Evolutionary conservation across 2,888 invertebrate genomes (phyloP), one percentile per base, ranked within the genome.

Genomic region (Cephalotes varians): DNA sequence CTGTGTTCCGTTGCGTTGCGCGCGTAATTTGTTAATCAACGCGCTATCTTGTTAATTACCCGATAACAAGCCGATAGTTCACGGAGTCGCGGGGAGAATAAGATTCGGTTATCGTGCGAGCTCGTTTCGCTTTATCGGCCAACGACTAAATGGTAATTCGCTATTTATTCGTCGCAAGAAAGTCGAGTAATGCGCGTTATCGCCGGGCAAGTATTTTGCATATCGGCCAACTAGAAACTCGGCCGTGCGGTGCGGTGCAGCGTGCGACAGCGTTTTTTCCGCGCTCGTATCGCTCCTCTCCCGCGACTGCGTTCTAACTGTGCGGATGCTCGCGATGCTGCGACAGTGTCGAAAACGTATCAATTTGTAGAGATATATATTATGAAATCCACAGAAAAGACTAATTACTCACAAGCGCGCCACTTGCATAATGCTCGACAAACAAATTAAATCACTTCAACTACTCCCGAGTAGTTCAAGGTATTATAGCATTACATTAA

Each of bases 111-210:
- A 93, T 93, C 93, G 88, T 84, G 71, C 82, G 77, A 85, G 90
- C 90, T 89, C 91, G 90, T 91, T 93, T 91, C 90, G 90, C 60
- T 91, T 93, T 93, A 92, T 93, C 93, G 83, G 85, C 79, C 87
- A 84, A 82, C 89, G 87, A 89, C 91, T 91, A 90, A 91, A 92
- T 92, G 91, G 90, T 93, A 92, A 93, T 93, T 91, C 88, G 90
- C 90, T 91, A 92, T 93, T 92, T 92, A 91, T 91, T 92, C 93
- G 89, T 85, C 83, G 44, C 51, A 87, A 85, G 89, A 88, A 89
- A 90, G 86, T 87, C 89, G 86, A 87, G 90, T 90, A 92, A 85
- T 73, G 85, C 85, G 83, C 87, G 86, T 77, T 89, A 89, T 89
- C 89, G 85, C 25, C 79, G 31, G 31, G 65, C 81, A 37, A 54